Evolutionary conservation across 1,140 invertebrate species (phyloP), one percentile per base, ranked within the genome.

Genomic region (Diplogasteroides magnus): DNA sequence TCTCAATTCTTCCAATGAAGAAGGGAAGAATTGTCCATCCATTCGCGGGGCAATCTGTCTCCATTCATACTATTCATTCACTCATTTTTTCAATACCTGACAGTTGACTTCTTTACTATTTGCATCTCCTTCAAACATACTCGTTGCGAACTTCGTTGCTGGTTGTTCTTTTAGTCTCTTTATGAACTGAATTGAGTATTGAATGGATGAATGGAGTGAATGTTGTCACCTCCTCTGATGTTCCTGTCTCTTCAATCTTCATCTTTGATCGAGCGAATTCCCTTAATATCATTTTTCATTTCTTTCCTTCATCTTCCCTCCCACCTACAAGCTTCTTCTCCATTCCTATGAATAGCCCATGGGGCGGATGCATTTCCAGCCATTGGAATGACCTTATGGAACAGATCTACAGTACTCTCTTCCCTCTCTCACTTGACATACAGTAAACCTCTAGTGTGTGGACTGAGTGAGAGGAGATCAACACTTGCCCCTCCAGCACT

Each of bases 401-500:
- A 73, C 2, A 76, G 59, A 64, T 76, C 75, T 74, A 26, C 67
- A 76, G n/a, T 1, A 11, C 0, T 0, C n/a, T 59, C n/a, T 48
- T 59, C 27, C 14, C 26, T 14, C 29, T 27, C 13, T 31, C 1
- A 3, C 15, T 2, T 2, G 26, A 11, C 32, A 19, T 31, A 71
- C 72, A 11, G 64, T 57, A 11, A n/a, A 58, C 70, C 31, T 69
- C 69, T 69, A 15, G 74, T 77, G 58, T 64, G 64, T 15, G 65
- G 74, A 61, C 58, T 55, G 63, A 67, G 37, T 31, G 55, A 64
- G 32, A 71, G 48, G 61, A 63, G 26, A 72, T 69, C 64, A 19
- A 74, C 56, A 23, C 31, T 55, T 26, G 67, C 48, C 28, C 75
- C 75, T 23, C 81, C 81, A 13, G 81, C 78, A 69, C 77, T 80